Conservation (phyloP, 2,113 vertebrate species). For the Clarias batrachus region DNA sequence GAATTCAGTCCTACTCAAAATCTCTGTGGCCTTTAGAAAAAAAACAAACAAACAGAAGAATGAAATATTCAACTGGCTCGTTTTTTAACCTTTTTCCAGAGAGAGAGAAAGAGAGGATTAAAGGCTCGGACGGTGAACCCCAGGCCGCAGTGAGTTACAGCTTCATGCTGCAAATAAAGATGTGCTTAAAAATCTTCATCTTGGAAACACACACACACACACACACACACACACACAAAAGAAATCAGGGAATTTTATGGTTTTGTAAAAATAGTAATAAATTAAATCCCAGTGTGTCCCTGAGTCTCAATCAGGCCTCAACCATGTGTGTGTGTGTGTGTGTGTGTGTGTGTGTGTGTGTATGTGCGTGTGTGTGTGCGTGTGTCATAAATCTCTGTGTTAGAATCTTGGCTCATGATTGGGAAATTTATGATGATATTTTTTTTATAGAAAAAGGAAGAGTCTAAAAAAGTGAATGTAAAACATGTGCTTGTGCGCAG, state of each 20-base stretch:
- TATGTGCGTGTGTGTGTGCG: neutral
- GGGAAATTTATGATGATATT: neutral
- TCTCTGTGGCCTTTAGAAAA: neutral
- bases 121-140: conserved; percentile 49
- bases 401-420: neutral
- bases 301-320: conserved; percentile 37
- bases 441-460: neutral
- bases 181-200: conserved; percentile 61
- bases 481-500: neutral
- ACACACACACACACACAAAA: conserved; percentile 30
- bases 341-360: conserved; percentile 19
- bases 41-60: neutral
- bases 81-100: neutral
- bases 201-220: conserved; percentile 52
- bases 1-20: neutral
- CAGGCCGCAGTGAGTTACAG: conserved; percentile 33
- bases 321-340: conserved; percentile 33
- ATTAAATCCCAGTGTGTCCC: conserved; percentile 63
- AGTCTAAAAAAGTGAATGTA: neutral
- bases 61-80: neutral
- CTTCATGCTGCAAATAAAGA: conserved; percentile 60
- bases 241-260: conserved; percentile 62
- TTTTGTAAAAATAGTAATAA: conserved; percentile 54
- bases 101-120: conserved; percentile 46
- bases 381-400: conserved; percentile 17